Evolutionary conservation across 2,113 vertebrate genomes (phyloP).

Genomic region (Muntiacus reevesi): DNA sequence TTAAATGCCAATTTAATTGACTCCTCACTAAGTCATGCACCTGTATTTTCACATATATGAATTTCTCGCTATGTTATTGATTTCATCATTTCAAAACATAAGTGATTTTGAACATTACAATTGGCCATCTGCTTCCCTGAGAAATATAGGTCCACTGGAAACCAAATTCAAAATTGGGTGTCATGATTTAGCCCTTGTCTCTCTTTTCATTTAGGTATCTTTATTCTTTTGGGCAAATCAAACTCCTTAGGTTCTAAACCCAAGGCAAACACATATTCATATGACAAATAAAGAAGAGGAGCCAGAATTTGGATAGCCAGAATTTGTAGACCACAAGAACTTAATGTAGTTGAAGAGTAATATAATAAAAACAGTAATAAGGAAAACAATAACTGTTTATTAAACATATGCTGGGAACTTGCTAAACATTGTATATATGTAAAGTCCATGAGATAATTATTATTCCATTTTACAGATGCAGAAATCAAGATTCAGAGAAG

Average conservation of each 20-base stretch:
- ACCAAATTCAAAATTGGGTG: not conserved
- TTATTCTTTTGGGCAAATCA: not conserved
- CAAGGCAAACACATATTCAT: not conserved
- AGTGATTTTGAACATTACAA: not conserved
- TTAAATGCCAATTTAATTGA: not conserved
- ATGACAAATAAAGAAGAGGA: not conserved
- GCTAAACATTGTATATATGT: not conserved
- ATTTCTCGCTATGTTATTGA: not conserved
- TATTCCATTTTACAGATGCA: not conserved
- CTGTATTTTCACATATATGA: not conserved
- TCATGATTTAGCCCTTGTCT: not conserved
- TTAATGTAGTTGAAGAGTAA: not conserved
- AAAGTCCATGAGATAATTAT: not conserved
- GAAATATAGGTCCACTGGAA: not conserved
- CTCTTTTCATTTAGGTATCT: not conserved
- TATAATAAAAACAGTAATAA: conserved; percentile 6
- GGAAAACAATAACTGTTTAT: not conserved
- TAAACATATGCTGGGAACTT: not conserved
- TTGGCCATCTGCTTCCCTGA: not conserved
- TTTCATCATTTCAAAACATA: not conserved
- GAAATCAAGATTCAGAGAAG: not conserved
- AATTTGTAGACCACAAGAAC: not conserved
- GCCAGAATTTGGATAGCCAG: not conserved
- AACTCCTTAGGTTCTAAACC: not conserved
- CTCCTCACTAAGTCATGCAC: not conserved